These are phyloP conservation scores for Ctenicera cuprea DNA, from an alignment of 2,888 invertebrate genomes.

Conservation along the genomic window DNA sequence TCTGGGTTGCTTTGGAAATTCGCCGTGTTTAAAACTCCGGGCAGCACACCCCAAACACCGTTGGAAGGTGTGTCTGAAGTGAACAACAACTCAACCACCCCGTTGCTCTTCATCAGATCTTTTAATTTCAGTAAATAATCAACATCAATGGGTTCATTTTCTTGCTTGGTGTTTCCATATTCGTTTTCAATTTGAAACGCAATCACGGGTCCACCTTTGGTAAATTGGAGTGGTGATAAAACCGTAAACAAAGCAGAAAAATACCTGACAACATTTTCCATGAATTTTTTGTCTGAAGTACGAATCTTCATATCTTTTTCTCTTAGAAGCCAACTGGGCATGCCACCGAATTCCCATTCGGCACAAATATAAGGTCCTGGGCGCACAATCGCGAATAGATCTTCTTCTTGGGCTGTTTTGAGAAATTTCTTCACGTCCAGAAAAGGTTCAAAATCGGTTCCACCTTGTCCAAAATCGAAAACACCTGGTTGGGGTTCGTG, in stretches of 20 bases:
- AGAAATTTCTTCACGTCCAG: slow-evolving; percentile 81
- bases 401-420: slow-evolving; percentile 83
- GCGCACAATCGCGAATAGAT: slow-evolving; percentile 85
- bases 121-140: slow-evolving; percentile 71
- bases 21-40: slow-evolving; percentile 72
- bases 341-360: slow-evolving; percentile 83
- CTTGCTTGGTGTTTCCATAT: slow-evolving; percentile 81
- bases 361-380: slow-evolving; percentile 96
- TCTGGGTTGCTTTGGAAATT: slow-evolving; percentile 73
- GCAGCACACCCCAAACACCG: slow-evolving; percentile 68
- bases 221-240: slow-evolving; percentile 75
- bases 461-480: slow-evolving; percentile 79
- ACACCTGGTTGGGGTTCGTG: slow-evolving; percentile 86
- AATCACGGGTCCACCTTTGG: slow-evolving; percentile 90
- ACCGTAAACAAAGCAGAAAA: slow-evolving; percentile 73
- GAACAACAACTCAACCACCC: slow-evolving; percentile 73
- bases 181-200: slow-evolving; percentile 96
- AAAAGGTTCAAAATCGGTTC: slow-evolving; percentile 74
- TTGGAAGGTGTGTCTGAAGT: slow-evolving; percentile 73
- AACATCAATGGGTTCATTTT: slow-evolving; percentile 61
- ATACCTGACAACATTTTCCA: slow-evolving; percentile 73
- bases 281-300: slow-evolving; percentile 69
- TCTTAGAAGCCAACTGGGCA: slow-evolving; percentile 62
- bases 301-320: slow-evolving; percentile 73
- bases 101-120: slow-evolving; percentile 66